These are phyloP conservation scores for Pyrrhia umbra DNA, from an alignment of 2,888 invertebrate genomes.

Conservation along the genomic window DNA sequence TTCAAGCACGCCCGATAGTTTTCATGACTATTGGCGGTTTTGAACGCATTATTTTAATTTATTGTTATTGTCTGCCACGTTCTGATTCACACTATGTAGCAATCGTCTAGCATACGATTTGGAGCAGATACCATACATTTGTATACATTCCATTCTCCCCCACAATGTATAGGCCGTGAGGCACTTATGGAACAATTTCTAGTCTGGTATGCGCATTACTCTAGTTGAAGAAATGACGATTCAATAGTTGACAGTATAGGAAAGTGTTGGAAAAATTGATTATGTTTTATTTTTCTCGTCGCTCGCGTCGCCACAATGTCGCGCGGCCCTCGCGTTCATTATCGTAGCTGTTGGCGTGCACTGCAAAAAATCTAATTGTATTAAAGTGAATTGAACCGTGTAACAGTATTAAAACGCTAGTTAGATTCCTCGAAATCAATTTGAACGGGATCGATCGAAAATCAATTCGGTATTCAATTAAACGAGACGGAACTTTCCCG, in stretches of 20 bases:
- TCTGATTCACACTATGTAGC: constrained; percentile 57
- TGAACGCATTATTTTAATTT: constrained; percentile 73
- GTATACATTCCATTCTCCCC: constrained; percentile 42
- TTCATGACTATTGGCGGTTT: constrained; percentile 82
- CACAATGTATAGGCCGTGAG: constrained; percentile 46
- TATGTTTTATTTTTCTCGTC: constrained; percentile 59
- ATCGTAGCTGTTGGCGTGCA: constrained; percentile 60
- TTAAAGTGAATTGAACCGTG: constrained; percentile 72
- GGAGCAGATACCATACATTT: constrained; percentile 45
- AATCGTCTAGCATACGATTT: constrained; percentile 39
- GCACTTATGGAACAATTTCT: constrained; percentile 46
- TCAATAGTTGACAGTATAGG: constrained; percentile 35
- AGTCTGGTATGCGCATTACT: constrained; percentile 39
- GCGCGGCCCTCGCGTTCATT: constrained; percentile 55
- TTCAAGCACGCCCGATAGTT: constrained; percentile 70
- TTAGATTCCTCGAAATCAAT: constrained; percentile 79
- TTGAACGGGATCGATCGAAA: constrained; percentile 82
- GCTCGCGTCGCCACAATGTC: not conserved
- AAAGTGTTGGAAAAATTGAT: constrained; percentile 59
- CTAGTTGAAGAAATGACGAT: constrained; percentile 31
- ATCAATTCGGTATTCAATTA: constrained; percentile 87
- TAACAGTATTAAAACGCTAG: constrained; percentile 77
- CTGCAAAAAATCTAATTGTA: constrained; percentile 74
- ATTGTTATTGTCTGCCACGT: constrained; percentile 68
- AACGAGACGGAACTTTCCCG: constrained; percentile 82